phyloP scores from a whole-genome alignment of 2,113 vertebrate species.

The Rallus limicola region DNA sequence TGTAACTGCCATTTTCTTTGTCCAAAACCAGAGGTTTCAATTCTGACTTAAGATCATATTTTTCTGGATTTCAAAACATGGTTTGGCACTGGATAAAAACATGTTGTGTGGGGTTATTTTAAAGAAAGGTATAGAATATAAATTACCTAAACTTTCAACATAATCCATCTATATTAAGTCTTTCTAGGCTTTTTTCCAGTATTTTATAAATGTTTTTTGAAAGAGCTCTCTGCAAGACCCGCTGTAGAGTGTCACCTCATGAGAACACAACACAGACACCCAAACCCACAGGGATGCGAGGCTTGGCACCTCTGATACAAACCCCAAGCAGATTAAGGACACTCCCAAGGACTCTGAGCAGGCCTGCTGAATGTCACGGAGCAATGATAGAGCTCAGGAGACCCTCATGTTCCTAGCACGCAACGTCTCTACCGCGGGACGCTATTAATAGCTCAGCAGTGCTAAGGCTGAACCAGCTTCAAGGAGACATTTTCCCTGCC shows the following conservation, averaged over 20 bases:
- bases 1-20: not conserved
- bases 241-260: not conserved
- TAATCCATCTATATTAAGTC: not conserved
- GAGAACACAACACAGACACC: not conserved
- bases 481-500: not conserved
- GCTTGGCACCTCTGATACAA: not conserved
- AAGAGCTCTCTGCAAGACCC: not conserved
- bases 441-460: not conserved
- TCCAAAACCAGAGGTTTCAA: not conserved
- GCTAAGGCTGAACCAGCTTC: not conserved
- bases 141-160: not conserved
- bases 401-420: not conserved
- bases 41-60: not conserved
- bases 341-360: not conserved
- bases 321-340: not conserved
- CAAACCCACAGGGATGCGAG: not conserved
- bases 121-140: not conserved
- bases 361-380: not conserved
- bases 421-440: not conserved
- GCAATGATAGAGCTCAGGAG: not conserved
- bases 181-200: not conserved
- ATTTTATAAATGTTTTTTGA: not conserved
- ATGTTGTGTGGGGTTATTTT: not conserved
- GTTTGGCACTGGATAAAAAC: not conserved
- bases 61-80: not conserved